Evolutionary conservation across 2,888 invertebrate genomes (phyloP).

Genomic region (Dendrolimus houi): DNA sequence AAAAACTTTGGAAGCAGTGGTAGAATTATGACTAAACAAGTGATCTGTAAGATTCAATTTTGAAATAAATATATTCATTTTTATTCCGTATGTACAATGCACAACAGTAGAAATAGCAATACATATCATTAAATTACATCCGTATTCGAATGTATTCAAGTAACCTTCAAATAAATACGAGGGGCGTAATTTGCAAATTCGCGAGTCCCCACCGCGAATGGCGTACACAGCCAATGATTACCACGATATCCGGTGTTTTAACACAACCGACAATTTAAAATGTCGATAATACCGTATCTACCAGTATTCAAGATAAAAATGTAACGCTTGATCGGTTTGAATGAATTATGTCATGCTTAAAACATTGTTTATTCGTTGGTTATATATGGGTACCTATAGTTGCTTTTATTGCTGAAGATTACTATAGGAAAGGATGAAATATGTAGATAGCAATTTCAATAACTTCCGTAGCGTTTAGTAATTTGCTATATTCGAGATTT

Average conservation of each 20-base stretch:
- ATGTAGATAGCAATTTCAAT: no score
- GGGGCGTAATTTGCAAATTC: slow-evolving; percentile 5
- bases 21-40: no score
- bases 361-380: neutral
- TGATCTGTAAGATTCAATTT: no score
- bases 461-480: no score
- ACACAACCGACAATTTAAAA: slow-evolving; percentile 36
- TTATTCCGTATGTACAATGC: no score
- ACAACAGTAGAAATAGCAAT: no score
- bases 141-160: neutral
- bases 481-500: no score
- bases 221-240: slow-evolving; percentile 41
- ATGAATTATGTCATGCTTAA: neutral
- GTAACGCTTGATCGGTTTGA: slow-evolving; percentile 30
- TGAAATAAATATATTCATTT: no score
- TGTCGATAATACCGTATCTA: slow-evolving; percentile 16
- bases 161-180: neutral
- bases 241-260: slow-evolving; percentile 49
- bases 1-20: no score
- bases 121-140: neutral
- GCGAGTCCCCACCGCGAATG: slow-evolving; percentile 23
- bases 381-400: no score
- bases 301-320: slow-evolving; percentile 21
- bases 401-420: no score
- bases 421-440: no score